These are phyloP conservation scores for Spea hammondii DNA, from an alignment of 2,797 vertebrate genomes.

Conservation along the genomic window DNA sequence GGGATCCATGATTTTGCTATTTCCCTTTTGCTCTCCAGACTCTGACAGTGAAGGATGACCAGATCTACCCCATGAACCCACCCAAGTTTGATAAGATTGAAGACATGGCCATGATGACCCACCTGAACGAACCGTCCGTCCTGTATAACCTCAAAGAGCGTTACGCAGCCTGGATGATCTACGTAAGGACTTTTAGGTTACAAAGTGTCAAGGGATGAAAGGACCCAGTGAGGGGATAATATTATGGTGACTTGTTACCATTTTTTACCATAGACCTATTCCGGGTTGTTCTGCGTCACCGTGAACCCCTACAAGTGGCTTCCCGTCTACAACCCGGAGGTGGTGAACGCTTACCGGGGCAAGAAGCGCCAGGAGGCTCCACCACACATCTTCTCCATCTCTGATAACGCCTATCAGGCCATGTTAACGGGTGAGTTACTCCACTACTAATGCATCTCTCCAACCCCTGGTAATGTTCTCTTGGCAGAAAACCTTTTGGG, in stretches of 20 bases:
- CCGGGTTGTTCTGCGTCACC: conserved; percentile 65
- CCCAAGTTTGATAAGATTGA: conserved; percentile 81
- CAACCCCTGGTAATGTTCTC: no score
- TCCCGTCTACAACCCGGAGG: conserved; percentile 65
- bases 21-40: conserved; percentile 59
- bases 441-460: background rate
- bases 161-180: conserved; percentile 83
- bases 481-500: no score
- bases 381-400: conserved; percentile 71
- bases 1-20: background rate
- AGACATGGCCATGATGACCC: conserved; percentile 82
- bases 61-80: conserved; percentile 78
- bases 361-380: conserved; percentile 70
- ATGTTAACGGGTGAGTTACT: conserved; percentile 65
- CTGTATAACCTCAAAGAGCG: conserved; percentile 85
- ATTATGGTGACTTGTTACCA: background rate
- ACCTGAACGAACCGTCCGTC: conserved; percentile 76
- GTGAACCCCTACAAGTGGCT: conserved; percentile 71
- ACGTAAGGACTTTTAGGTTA: conserved; percentile 62
- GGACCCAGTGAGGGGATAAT: no score
- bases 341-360: conserved; percentile 63
- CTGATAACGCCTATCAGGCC: conserved; percentile 68
- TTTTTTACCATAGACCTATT: conserved; percentile 61
- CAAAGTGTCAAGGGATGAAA: background rate
- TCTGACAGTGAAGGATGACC: conserved; percentile 73